These are phyloP conservation scores for Bacillus rossius DNA, from an alignment of 1,140 invertebrate species.

Conservation along the genomic window DNA sequence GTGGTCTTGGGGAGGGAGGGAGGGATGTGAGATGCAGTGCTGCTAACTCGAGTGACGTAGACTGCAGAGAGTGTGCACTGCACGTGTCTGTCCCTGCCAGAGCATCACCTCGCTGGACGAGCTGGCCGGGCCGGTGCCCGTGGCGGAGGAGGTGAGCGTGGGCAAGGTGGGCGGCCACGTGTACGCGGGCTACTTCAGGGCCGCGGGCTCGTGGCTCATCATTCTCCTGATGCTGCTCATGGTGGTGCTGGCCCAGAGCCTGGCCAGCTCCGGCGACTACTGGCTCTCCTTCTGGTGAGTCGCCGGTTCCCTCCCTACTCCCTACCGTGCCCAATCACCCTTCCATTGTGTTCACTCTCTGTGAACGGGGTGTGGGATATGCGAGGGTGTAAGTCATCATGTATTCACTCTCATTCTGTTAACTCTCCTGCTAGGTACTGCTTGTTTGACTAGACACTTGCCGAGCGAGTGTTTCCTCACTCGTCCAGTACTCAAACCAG, in stretches of 20 bases:
- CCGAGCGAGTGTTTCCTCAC: too few relatives aligned
- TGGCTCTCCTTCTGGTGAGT: conserved; percentile 60
- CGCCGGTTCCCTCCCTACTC: too few relatives aligned
- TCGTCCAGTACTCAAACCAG: neutral
- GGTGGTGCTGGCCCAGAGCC: conserved; percentile 52
- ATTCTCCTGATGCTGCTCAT: conserved; percentile 46
- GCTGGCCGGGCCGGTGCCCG: neutral
- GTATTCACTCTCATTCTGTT: neutral
- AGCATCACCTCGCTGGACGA: conserved; percentile 35
- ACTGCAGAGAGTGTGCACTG: neutral
- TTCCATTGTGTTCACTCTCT: neutral
- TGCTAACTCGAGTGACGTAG: too few relatives aligned
- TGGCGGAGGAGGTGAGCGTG: neutral
- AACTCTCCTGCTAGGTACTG: too few relatives aligned
- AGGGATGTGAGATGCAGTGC: too few relatives aligned
- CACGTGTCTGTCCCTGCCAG: conserved; percentile 21
- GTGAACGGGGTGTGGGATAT: neutral
- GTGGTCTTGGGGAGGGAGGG: neutral
- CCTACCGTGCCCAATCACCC: too few relatives aligned
- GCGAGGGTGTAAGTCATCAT: neutral
- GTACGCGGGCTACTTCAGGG: conserved; percentile 54
- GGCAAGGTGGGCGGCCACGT: conserved; percentile 39
- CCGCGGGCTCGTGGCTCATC: conserved; percentile 47
- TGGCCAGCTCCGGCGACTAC: conserved; percentile 61
- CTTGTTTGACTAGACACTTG: too few relatives aligned